phyloP scores from a whole-genome alignment of 30 jellyfish, hydroid and myxozoan genomes.

The Hydractinia echinata region DNA sequence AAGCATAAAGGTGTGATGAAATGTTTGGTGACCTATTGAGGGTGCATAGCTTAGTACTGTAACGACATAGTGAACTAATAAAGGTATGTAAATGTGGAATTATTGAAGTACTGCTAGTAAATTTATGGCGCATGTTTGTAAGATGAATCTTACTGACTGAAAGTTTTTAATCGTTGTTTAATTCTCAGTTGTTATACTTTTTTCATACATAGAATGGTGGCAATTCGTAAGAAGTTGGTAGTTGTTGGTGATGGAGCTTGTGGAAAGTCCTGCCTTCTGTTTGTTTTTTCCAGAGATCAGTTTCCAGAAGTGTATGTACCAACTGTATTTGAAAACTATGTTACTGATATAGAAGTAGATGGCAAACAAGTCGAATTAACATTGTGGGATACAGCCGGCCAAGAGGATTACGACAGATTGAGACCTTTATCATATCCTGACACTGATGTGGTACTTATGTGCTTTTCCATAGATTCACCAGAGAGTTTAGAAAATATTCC shows the following conservation, averaged over 20 bases:
- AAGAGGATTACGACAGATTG: conserved; percentile 97
- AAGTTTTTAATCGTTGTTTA: background rate
- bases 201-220: conserved; percentile 67
- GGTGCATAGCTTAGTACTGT: background rate
- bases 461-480: conserved; percentile 95
- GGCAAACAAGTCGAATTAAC: conserved; percentile 98
- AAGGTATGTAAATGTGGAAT: too few species aligned
- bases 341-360: conserved; percentile 97
- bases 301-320: conserved; percentile 99
- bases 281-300: conserved; percentile 96
- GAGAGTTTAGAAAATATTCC: conserved; percentile 98
- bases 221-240: conserved; percentile 91
- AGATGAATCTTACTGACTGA: too few species aligned
- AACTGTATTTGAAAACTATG: conserved; percentile 98
- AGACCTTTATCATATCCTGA: conserved; percentile 99
- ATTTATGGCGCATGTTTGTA: too few species aligned
- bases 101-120: too few species aligned
- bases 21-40: conserved; percentile 1
- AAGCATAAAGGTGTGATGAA: conserved; percentile 11
- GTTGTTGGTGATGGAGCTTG: conserved; percentile 99
- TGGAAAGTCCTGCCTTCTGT: conserved; percentile 97
- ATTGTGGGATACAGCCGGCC: conserved; percentile 99
- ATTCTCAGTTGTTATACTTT: background rate
- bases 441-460: conserved; percentile 97
- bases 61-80: too few species aligned